Percentiles rank a stretch among this genome's conserved stretches.
phyloP scores from a whole-genome alignment of 2,888 invertebrate species.

The Drosophila paranaensis region DNA sequence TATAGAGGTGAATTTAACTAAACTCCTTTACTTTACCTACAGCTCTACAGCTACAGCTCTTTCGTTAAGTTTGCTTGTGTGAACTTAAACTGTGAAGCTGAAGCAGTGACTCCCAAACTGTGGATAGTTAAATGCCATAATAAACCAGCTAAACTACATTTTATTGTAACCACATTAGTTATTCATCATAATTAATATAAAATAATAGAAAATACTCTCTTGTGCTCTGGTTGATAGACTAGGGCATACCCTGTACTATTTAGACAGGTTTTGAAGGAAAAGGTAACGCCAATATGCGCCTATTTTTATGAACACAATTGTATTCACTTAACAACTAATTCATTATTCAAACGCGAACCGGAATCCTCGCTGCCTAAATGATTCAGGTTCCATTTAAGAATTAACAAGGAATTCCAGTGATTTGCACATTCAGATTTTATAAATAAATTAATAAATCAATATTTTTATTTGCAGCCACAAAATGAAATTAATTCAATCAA shows the following conservation, averaged over 20 bases:
- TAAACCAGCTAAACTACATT: not conserved
- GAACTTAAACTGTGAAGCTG: not conserved
- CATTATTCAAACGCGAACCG: not conserved
- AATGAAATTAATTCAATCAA: conserved; percentile 21
- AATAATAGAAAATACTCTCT: too few species aligned
- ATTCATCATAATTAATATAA: not conserved
- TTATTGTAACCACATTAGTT: not conserved
- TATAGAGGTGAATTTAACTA: not conserved
- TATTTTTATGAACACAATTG: not conserved
- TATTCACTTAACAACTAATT: not conserved
- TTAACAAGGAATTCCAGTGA: not conserved
- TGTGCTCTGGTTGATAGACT: too few species aligned
- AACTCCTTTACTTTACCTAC: not conserved
- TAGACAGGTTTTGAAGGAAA: not conserved
- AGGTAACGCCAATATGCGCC: not conserved
- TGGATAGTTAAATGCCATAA: not conserved
- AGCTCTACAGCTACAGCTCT: not conserved
- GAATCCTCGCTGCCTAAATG: not conserved
- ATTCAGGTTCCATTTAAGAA: not conserved
- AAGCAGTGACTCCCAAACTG: not conserved
- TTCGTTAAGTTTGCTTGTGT: not conserved
- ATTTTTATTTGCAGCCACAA: conserved; percentile 16
- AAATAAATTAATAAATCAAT: too few species aligned
- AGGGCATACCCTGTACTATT: not conserved
- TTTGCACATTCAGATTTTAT: not conserved